phyloP scores from a whole-genome alignment of 2,888 invertebrate genomes.

The Ophraella communa region DNA sequence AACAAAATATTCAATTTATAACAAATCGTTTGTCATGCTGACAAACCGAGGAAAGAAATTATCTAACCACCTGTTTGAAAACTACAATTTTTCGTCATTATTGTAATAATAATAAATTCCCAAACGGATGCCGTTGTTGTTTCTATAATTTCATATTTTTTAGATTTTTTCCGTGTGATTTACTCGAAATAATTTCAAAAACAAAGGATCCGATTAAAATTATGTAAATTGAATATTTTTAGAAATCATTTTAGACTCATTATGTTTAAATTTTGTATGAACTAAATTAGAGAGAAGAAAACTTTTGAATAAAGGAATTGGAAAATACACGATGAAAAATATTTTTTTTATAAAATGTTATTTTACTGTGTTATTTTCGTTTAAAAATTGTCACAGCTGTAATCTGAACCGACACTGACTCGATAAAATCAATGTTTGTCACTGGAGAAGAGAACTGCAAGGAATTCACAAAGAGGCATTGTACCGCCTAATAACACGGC shows the following conservation, averaged over 20 bases:
- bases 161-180: slow-evolving; percentile 58
- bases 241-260: too few relatives aligned
- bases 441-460: slow-evolving; percentile 30
- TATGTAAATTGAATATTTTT: too few relatives aligned
- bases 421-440: slow-evolving; percentile 56
- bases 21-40: slow-evolving; percentile 42
- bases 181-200: slow-evolving; percentile 48
- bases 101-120: slow-evolving; percentile 30
- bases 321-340: neutral
- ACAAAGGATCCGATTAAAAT: too few relatives aligned
- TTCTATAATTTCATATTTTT: slow-evolving; percentile 50
- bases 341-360: neutral
- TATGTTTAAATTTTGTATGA: too few relatives aligned
- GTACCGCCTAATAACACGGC: slow-evolving; percentile 37
- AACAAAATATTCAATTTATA: slow-evolving; percentile 32
- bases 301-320: too few relatives aligned
- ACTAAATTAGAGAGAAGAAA: too few relatives aligned
- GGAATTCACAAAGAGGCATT: slow-evolving; percentile 26
- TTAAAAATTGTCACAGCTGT: neutral
- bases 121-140: slow-evolving; percentile 39
- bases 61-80: slow-evolving; percentile 46
- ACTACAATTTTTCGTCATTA: slow-evolving; percentile 34
- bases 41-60: slow-evolving; percentile 43
- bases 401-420: slow-evolving; percentile 42
- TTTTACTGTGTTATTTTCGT: neutral